Base-by-base conservation (phyloP, 1,140 invertebrate genomes). In the Eubasilissa regina region DNA sequence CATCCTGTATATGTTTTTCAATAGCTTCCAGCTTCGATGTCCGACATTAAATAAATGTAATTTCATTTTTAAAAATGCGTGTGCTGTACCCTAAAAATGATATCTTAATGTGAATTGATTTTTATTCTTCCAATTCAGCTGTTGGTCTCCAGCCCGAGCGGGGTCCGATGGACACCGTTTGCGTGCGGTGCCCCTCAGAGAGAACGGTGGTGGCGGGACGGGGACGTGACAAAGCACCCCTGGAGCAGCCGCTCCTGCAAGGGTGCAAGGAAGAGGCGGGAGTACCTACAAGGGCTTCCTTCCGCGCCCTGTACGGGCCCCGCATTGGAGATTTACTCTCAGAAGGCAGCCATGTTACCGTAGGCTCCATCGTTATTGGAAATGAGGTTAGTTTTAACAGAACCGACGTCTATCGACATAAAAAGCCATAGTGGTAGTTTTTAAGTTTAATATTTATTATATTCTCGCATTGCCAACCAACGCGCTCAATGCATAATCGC, bases 281-380 rank as follows among this genome's bases (percentile, higher is more conserved):
- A 25, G 72, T 47, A 9, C 58, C 78, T 10, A 19, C 45, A 15
- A 21, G 21, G 12, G 60, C 60, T 17, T 3, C 25, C n/a, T 82
- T 82, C 51, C 15, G 43, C 4, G 53, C 55, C 3, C 66, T 79
- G 0, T 82, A 82, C 62, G 81, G 81, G n/a, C 81, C 78, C 11
- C 53, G 56, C 8, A 74, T 82, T 13, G 81, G 81, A 35, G 51
- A 48, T 19, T 21, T 79, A 9, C 58, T 82, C 15, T 19, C 6
- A 47, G 81, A 82, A 78, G 81, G 81, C 55, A 79, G 62, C 12
- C 81, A 82, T 53, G 44, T 82, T n/a, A 79, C 68, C 10, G 64
- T 82, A 3, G 81, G 77, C 0, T 62, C 44, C 11, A 79, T 82
- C 17, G 44, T 80, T 3, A 53, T 56, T 8, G 75, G 74, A 19